Conservation (phyloP, 2,113 vertebrate genomes). For the Ariopsis seemanni region DNA sequence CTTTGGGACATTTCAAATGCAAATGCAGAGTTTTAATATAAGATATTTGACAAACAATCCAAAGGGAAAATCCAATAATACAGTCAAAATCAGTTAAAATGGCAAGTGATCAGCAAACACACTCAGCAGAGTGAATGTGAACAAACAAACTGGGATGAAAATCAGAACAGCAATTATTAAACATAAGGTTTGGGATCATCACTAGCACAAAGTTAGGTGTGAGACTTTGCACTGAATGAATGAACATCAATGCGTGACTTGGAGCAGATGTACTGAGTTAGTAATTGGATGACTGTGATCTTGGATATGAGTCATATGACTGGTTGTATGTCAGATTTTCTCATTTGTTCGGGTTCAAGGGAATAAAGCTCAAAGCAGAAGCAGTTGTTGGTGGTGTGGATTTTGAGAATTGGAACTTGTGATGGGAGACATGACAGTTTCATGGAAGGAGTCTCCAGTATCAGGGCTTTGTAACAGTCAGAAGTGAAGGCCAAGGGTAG, state of each 20-base stretch:
- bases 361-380: not conserved
- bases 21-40: not conserved
- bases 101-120: not conserved
- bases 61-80: not conserved
- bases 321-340: not conserved
- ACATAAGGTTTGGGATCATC: constrained; percentile 3
- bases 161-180: not conserved
- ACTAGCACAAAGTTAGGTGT: not conserved
- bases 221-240: not conserved
- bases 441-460: not conserved
- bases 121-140: not conserved
- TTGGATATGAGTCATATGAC: constrained; percentile 6
- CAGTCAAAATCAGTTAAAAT: not conserved
- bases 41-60: no score
- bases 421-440: not conserved
- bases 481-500: not conserved
- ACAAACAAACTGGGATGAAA: not conserved
- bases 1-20: not conserved
- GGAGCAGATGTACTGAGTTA: not conserved
- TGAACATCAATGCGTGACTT: not conserved
- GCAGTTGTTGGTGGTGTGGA: not conserved
- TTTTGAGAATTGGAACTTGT: not conserved
- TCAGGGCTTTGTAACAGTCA: not conserved
- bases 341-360: not conserved
- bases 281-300: constrained; percentile 1